Conservation (phyloP, 2,888 invertebrate species). For the Pterobdella sp. region DNA sequence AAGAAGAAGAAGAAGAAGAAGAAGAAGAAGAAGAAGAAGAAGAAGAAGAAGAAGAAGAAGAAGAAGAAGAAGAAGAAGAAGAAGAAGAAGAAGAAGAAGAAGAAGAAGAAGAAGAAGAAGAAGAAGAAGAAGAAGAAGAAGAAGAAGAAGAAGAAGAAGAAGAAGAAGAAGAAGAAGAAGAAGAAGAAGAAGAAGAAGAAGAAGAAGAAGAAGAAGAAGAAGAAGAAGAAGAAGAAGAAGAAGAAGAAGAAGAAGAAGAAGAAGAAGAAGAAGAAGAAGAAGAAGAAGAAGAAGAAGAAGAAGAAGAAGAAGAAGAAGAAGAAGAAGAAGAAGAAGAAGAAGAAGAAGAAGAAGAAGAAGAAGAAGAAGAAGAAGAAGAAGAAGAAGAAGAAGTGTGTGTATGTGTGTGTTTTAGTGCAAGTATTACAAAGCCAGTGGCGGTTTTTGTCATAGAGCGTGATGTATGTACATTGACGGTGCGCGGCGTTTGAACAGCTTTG, state of each 20-base stretch:
- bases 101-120: background rate
- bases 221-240: background rate
- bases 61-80: background rate
- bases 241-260: background rate
- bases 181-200: slow-evolving; percentile 8
- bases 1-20: slow-evolving; percentile 4
- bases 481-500: too few species aligned
- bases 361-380: background rate
- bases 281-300: background rate
- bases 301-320: background rate
- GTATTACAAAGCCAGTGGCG: too few species aligned
- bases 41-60: background rate
- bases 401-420: too few species aligned
- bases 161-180: slow-evolving; percentile 3
- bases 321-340: background rate
- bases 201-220: background rate
- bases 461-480: too few species aligned
- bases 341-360: background rate
- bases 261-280: background rate
- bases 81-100: background rate
- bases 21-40: background rate
- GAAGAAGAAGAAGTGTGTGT: background rate
- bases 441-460: too few species aligned
- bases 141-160: background rate
- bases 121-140: background rate